A percentile compares a stretch with the other conserved stretches of the same genome.
Conservation (phyloP, 2,113 vertebrate species). For the Istiophorus platypterus region DNA sequence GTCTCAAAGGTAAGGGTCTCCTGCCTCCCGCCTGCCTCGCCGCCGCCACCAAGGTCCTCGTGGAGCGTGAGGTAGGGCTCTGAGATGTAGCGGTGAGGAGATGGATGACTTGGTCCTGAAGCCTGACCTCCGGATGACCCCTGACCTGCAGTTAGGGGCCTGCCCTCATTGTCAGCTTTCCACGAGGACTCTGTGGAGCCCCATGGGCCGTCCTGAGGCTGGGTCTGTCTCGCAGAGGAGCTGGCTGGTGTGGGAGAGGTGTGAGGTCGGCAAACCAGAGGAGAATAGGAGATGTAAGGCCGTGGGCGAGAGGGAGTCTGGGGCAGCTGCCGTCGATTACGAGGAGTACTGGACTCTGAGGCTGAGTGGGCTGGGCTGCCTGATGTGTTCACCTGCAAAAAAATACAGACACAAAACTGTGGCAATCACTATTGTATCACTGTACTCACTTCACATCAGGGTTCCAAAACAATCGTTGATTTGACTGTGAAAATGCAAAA, state of each 20-base stretch:
- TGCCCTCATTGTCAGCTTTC: constrained; percentile 81
- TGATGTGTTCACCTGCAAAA: constrained; percentile 85
- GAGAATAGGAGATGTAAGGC: constrained; percentile 95
- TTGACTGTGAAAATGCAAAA: neutral
- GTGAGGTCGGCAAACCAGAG: constrained; percentile 88
- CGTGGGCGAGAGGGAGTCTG: constrained; percentile 94
- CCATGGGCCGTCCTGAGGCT: constrained; percentile 65
- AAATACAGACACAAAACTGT: constrained; percentile 12
- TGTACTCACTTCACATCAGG: neutral
- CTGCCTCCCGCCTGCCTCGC: constrained; percentile 86
- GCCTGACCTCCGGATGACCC: constrained; percentile 47
- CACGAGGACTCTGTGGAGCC: constrained; percentile 45
- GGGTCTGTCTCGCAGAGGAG: constrained; percentile 75
- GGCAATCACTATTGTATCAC: neutral
- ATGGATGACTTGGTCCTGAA: constrained; percentile 82
- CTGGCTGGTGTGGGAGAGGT: constrained; percentile 76
- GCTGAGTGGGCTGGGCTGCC: constrained; percentile 90
- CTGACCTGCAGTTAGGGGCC: constrained; percentile 53
- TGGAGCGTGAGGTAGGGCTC: constrained; percentile 95
- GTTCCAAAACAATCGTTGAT: neutral
- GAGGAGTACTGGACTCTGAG: constrained; percentile 91
- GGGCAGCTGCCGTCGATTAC: constrained; percentile 93
- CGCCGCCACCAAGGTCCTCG: constrained; percentile 87
- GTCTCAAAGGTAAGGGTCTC: constrained; percentile 97
- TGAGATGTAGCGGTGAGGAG: constrained; percentile 95